phyloP scores from a whole-genome alignment of 2,113 vertebrate genomes.

The Odocoileus virginianus region DNA sequence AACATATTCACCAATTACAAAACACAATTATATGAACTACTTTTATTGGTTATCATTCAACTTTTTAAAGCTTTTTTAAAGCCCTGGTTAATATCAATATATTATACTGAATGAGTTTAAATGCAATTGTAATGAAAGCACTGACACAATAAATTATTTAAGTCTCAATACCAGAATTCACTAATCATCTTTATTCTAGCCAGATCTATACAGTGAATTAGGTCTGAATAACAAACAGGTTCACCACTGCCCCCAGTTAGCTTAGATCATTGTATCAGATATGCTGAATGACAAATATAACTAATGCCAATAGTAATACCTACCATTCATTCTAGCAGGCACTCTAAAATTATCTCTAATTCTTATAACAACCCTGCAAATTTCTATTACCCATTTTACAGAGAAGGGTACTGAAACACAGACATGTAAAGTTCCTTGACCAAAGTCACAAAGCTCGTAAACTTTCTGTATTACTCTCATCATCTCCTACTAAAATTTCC shows the following conservation, averaged over 20 bases:
- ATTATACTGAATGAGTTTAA: not conserved
- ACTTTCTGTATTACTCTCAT: not conserved
- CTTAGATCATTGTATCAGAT: not conserved
- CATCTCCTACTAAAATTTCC: not conserved
- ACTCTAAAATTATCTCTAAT: not conserved
- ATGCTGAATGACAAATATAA: not conserved
- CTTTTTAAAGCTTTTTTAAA: slow-evolving; percentile 3
- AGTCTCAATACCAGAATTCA: not conserved
- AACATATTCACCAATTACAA: not conserved
- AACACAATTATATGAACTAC: not conserved
- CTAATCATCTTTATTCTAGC: not conserved
- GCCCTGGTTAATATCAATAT: not conserved
- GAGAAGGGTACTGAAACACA: not conserved
- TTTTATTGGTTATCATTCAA: not conserved
- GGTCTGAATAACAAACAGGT: not conserved
- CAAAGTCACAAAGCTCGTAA: not conserved
- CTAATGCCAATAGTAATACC: not conserved
- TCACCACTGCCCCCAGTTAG: not conserved
- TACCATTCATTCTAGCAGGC: not conserved
- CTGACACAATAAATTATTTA: not conserved
- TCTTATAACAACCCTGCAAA: not conserved
- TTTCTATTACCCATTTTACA: not conserved
- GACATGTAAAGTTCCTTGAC: not conserved
- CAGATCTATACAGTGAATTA: not conserved
- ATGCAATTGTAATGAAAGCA: not conserved